Conservation (phyloP, 1,140 invertebrate genomes). For the Anastrepha obliqua region DNA sequence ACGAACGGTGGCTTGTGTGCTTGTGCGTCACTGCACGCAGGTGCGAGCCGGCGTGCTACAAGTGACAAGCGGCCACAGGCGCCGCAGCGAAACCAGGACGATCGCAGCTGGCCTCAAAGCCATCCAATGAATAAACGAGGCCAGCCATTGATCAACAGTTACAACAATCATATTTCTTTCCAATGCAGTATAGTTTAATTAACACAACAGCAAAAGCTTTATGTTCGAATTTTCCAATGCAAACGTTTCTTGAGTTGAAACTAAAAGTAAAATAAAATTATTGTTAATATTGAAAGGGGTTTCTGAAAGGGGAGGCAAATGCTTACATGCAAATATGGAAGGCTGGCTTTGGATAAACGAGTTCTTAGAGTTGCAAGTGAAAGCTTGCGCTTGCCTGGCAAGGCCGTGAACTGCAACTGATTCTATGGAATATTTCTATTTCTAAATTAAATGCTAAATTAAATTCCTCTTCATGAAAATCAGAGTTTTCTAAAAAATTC, state of each 20-base stretch:
- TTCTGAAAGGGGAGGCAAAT: not conserved
- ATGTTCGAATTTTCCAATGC: slow-evolving; percentile 2
- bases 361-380: not conserved
- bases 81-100: slow-evolving; percentile 3
- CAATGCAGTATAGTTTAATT: not conserved
- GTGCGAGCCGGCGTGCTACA: not conserved
- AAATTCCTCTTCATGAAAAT: no score
- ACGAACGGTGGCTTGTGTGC: not conserved
- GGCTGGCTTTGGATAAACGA: not conserved
- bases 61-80: no score
- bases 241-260: not conserved
- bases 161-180: slow-evolving; percentile 26
- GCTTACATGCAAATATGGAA: not conserved
- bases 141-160: not conserved
- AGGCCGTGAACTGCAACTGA: not conserved
- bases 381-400: not conserved
- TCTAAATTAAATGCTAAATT: not conserved
- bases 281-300: slow-evolving; percentile 37
- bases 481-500: no score
- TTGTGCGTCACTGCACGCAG: not conserved
- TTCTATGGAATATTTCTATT: not conserved
- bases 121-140: not conserved
- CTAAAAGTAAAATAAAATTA: not conserved
- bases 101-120: not conserved
- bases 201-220: slow-evolving; percentile 24